These are phyloP conservation scores for Hetaerina titia DNA, from an alignment of 2,888 invertebrate genomes.

Conservation along the genomic window DNA sequence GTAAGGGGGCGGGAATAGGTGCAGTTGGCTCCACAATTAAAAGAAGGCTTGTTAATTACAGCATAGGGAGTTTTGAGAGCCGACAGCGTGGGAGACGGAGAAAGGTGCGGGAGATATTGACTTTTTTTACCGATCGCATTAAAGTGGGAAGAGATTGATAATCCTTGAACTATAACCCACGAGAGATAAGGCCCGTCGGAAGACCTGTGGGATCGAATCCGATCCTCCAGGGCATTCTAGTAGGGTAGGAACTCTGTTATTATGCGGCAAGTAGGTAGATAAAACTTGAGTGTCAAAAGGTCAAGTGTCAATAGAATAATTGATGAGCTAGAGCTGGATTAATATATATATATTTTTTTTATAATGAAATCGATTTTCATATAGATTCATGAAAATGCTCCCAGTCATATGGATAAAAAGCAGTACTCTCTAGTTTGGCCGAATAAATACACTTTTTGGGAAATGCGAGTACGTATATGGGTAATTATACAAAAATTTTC, in stretches of 20 bases:
- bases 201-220: background rate
- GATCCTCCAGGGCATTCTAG: background rate
- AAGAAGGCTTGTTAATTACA: background rate
- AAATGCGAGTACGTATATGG: too few species aligned
- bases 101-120: background rate
- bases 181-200: background rate
- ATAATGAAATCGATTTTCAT: background rate
- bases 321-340: background rate
- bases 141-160: background rate
- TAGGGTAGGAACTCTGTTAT: background rate
- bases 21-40: conserved; percentile 6
- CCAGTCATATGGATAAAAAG: background rate
- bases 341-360: background rate
- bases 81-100: conserved; percentile 16
- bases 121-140: background rate
- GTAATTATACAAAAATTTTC: too few species aligned
- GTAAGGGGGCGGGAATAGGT: background rate
- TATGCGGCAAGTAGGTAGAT: background rate
- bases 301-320: background rate
- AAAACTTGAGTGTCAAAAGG: background rate
- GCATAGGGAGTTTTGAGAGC: background rate
- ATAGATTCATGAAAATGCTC: background rate
- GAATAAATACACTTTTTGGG: too few species aligned
- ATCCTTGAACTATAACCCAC: background rate
- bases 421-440: too few species aligned